phyloP scores from a whole-genome alignment of 2,888 invertebrate genomes.

The Ischnus inquisitorius region DNA sequence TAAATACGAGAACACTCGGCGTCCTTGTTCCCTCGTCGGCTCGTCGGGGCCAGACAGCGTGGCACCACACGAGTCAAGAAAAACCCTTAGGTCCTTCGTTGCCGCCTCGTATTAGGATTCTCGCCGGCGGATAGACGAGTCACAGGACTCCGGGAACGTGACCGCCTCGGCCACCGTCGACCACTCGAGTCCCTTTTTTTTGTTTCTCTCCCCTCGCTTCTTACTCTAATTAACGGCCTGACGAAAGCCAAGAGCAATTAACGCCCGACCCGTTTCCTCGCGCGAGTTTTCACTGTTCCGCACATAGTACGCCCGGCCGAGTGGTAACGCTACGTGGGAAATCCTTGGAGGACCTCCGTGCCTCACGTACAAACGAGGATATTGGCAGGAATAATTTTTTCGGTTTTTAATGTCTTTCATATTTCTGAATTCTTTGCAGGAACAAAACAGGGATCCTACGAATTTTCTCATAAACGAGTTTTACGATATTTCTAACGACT shows the following conservation, averaged over 20 bases:
- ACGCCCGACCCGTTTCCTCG: constrained; percentile 76
- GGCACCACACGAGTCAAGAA: constrained; percentile 60
- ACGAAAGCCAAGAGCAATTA: constrained; percentile 81
- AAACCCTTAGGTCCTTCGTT: constrained; percentile 40
- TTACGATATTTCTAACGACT: constrained; percentile 18
- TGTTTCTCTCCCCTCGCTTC: constrained; percentile 53
- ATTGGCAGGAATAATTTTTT: background rate
- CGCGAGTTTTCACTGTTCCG: constrained; percentile 28
- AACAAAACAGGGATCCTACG: background rate
- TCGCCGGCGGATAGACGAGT: constrained; percentile 26
- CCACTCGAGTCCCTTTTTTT: constrained; percentile 33
- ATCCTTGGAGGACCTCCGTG: constrained; percentile 65
- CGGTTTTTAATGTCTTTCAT: background rate
- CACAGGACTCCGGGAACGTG: constrained; percentile 59
- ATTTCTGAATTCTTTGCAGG: background rate
- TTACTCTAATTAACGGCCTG: constrained; percentile 81
- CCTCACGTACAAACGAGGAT: constrained; percentile 53
- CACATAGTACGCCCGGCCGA: background rate
- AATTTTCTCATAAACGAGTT: background rate
- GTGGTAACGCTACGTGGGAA: constrained; percentile 56
- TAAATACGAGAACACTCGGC: constrained; percentile 33
- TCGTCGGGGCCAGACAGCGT: constrained; percentile 64
- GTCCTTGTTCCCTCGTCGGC: constrained; percentile 23
- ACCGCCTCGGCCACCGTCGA: constrained; percentile 41
- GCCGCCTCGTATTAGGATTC: constrained; percentile 15